phyloP scores from a whole-genome alignment of 2,888 invertebrate species.

The Automeris io region DNA sequence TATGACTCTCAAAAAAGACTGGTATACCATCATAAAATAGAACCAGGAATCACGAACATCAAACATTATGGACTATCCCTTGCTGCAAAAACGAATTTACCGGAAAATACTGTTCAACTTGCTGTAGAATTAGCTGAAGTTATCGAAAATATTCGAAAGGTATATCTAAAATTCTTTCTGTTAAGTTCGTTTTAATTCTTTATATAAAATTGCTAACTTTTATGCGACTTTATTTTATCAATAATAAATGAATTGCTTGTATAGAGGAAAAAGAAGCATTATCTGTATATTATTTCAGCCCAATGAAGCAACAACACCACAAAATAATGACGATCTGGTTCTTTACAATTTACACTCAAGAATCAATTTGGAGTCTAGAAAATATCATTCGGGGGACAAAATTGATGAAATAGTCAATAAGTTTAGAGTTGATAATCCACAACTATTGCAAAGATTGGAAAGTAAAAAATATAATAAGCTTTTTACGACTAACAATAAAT shows the following conservation, averaged over 20 bases:
- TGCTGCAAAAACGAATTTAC: conserved; percentile 79
- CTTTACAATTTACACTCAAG: conserved; percentile 56
- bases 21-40: conserved; percentile 80
- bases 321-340: conserved; percentile 31
- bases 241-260: too few relatives aligned
- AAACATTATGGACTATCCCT: conserved; percentile 81
- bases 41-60: conserved; percentile 76
- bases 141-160: conserved; percentile 49
- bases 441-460: conserved; percentile 38
- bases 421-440: conserved; percentile 46
- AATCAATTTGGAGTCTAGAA: conserved; percentile 41
- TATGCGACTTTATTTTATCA: not conserved
- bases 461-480: conserved; percentile 13
- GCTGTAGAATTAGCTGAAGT: conserved; percentile 67
- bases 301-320: conserved; percentile 30
- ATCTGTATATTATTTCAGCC: conserved; percentile 32
- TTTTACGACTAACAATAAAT: conserved; percentile 23
- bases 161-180: conserved; percentile 17
- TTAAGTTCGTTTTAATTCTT: not conserved
- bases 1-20: conserved; percentile 53
- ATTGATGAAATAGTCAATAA: conserved; percentile 32
- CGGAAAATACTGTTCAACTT: conserved; percentile 69
- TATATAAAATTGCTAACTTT: not conserved
- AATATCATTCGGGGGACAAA: conserved; percentile 26
- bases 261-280: too few relatives aligned